phyloP scores from a whole-genome alignment of 2,113 vertebrate species.

The Mixornis gularis region DNA sequence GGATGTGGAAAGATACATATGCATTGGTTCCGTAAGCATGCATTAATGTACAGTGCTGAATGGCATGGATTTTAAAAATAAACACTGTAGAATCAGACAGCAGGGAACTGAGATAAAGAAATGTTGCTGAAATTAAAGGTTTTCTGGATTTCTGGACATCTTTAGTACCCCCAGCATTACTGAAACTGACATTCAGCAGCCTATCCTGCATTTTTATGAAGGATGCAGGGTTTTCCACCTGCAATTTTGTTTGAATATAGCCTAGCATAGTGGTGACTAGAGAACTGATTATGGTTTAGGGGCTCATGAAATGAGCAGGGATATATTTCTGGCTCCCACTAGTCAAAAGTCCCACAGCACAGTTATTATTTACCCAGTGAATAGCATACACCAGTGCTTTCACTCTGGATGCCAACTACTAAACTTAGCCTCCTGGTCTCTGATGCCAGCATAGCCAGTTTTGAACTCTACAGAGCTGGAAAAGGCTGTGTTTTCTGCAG shows the following conservation, averaged over 20 bases:
- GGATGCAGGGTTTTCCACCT: neutral
- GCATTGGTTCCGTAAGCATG: neutral
- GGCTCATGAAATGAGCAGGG: neutral
- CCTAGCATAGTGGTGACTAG: neutral
- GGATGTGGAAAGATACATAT: neutral
- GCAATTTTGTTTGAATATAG: neutral
- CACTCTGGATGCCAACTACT: neutral
- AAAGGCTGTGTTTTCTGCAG: neutral
- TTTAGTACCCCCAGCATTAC: neutral
- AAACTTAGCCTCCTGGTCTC: neutral
- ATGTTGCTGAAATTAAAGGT: neutral
- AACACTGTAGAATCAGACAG: neutral
- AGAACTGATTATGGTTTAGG: neutral
- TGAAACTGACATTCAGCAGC: neutral
- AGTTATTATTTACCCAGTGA: neutral
- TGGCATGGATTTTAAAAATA: neutral
- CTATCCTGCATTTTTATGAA: neutral
- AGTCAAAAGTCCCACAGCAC: neutral
- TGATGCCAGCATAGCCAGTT: neutral
- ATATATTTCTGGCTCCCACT: neutral
- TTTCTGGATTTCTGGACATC: neutral
- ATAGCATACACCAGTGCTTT: neutral
- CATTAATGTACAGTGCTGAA: neutral
- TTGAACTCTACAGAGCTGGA: neutral
- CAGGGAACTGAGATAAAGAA: neutral